Percentiles rank a stretch among this genome's conserved stretches.
phyloP scores from a whole-genome alignment of 2,888 invertebrate species.

The Eledona agricola region DNA sequence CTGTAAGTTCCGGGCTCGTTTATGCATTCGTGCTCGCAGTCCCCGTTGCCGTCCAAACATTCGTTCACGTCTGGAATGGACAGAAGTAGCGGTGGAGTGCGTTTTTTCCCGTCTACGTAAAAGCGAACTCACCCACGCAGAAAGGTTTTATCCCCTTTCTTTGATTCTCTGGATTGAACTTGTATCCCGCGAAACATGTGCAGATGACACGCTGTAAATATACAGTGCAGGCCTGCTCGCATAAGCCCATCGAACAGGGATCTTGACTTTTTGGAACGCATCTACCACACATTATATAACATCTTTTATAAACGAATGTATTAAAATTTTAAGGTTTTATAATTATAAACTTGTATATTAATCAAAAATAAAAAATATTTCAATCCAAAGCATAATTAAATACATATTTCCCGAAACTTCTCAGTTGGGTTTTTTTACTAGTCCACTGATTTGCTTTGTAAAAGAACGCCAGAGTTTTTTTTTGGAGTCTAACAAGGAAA shows the following conservation, averaged over 20 bases:
- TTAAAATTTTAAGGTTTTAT: too few relatives aligned
- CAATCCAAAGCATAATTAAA: too few relatives aligned
- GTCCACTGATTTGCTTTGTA: too few relatives aligned
- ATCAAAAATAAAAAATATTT: too few relatives aligned
- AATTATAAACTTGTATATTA: too few relatives aligned
- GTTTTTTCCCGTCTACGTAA: slow-evolving; percentile 6
- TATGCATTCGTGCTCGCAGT: slow-evolving; percentile 72
- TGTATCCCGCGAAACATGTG: slow-evolving; percentile 71
- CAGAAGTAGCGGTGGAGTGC: neutral
- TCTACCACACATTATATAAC: too few relatives aligned
- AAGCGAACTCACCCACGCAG: slow-evolving; percentile 65
- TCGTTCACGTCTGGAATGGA: slow-evolving; percentile 66
- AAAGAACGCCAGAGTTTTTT: too few relatives aligned
- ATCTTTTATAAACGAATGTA: too few relatives aligned
- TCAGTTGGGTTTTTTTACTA: too few relatives aligned
- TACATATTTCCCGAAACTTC: too few relatives aligned
- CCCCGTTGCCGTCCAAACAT: slow-evolving; percentile 67
- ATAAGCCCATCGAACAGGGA: slow-evolving; percentile 71
- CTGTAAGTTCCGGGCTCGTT: slow-evolving; percentile 69
- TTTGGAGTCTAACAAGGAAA: too few relatives aligned
- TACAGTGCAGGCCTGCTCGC: slow-evolving; percentile 74
- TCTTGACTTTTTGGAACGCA: slow-evolving; percentile 70
- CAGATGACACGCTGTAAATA: slow-evolving; percentile 71
- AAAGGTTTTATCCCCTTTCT: slow-evolving; percentile 68
- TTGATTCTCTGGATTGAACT: slow-evolving; percentile 69